A percentile compares a stretch with the other conserved stretches of the same genome.
phyloP scores from a whole-genome alignment of 1,140 invertebrate species.

The Drosophila kanapiae region DNA sequence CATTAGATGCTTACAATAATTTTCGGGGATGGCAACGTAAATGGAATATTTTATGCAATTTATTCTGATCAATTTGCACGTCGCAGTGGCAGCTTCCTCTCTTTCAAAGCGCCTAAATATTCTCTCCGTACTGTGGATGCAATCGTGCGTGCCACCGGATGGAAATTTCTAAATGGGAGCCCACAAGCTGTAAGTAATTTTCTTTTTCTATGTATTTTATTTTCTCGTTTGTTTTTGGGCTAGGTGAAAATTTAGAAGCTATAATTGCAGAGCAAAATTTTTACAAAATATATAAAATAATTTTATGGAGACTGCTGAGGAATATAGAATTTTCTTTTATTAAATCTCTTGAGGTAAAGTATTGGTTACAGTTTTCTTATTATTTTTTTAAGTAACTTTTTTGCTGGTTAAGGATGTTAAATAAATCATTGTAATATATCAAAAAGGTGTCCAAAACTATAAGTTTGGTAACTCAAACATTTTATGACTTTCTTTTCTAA shows the following conservation, averaged over 20 bases:
- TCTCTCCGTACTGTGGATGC: constrained; percentile 61
- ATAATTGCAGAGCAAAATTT: constrained; percentile 5
- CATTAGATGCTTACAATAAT: constrained; percentile 68
- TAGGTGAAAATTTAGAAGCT: constrained; percentile 4
- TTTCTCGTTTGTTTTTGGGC: not conserved
- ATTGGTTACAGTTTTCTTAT: too few species aligned
- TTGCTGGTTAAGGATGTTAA: too few species aligned
- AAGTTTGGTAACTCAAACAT: too few species aligned
- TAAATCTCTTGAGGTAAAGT: not conserved
- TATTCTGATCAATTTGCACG: constrained; percentile 73
- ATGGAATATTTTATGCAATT: constrained; percentile 84
- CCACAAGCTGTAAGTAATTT: constrained; percentile 9
- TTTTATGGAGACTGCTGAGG: too few species aligned
- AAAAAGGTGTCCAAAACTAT: too few species aligned
- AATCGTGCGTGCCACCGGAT: constrained; percentile 68
- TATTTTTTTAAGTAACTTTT: too few species aligned
- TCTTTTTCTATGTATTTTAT: not conserved
- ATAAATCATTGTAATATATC: too few species aligned
- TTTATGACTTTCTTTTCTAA: too few species aligned
- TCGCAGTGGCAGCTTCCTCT: constrained; percentile 42
- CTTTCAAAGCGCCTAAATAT: constrained; percentile 60
- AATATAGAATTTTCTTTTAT: too few species aligned
- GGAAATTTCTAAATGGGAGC: constrained; percentile 44
- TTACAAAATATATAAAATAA: not conserved
- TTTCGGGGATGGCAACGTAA: constrained; percentile 62